Percentiles rank a stretch among this genome's conserved stretches.
Evolutionary conservation across 1,140 invertebrate genomes (phyloP).

Genomic region (Agrilus planipennis): DNA sequence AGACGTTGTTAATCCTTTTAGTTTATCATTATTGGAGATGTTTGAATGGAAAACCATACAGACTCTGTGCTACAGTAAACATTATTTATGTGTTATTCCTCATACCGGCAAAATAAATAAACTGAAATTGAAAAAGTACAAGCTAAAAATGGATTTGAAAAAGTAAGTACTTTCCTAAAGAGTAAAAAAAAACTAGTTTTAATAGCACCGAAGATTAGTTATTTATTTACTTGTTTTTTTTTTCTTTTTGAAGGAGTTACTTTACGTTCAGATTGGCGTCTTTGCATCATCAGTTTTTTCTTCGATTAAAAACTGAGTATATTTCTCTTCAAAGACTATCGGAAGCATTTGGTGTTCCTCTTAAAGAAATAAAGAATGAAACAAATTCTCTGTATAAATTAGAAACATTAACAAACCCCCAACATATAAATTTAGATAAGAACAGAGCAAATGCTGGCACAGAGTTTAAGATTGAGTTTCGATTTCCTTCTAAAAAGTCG

Average conservation of each 20-base stretch:
- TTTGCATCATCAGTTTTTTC: slow-evolving; percentile 61
- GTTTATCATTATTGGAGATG: slow-evolving; percentile 27
- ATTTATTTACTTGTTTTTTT: background rate
- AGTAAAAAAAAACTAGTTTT: background rate
- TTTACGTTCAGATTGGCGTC: slow-evolving; percentile 63
- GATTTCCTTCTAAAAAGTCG: slow-evolving; percentile 17
- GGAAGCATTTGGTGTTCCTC: slow-evolving; percentile 43
- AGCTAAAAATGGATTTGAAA: slow-evolving; percentile 58
- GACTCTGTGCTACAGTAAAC: slow-evolving; percentile 62
- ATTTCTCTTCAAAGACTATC: slow-evolving; percentile 55
- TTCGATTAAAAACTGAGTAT: slow-evolving; percentile 55
- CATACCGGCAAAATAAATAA: slow-evolving; percentile 41
- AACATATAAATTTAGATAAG: slow-evolving; percentile 14
- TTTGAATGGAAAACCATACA: slow-evolving; percentile 58
- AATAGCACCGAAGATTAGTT: background rate
- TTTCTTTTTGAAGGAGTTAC: slow-evolving; percentile 45
- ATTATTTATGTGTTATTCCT: slow-evolving; percentile 50
- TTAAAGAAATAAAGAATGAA: slow-evolving; percentile 34
- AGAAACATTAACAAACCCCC: slow-evolving; percentile 22
- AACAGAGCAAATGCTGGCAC: slow-evolving; percentile 24
- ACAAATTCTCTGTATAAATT: slow-evolving; percentile 31
- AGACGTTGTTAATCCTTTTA: slow-evolving; percentile 18
- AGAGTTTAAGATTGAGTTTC: slow-evolving; percentile 27
- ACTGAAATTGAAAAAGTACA: slow-evolving; percentile 55
- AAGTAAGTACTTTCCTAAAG: slow-evolving; percentile 39